Base-by-base conservation (phyloP, 1,140 invertebrate species). In the Microplitis mediator region DNA sequence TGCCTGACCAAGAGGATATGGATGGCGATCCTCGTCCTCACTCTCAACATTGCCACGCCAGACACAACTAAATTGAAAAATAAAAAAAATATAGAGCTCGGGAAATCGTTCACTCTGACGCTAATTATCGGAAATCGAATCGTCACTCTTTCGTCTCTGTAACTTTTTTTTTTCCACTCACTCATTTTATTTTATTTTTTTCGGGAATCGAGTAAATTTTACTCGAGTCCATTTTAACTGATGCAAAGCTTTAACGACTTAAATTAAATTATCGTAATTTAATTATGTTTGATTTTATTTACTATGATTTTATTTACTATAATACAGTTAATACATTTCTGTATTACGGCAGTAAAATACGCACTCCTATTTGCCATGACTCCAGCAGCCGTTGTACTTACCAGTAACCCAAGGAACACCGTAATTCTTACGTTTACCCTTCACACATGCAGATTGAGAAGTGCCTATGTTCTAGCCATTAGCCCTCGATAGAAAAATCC, bases 51-150 rank as follows among this genome's bases (percentile, higher is more conserved):
- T 52, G 32, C 52, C 56, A 62, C 23, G 39, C 16, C 45, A 45
- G 45, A 62, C 39, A 34, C 63, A 23, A 51, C 16, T 50, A 65
- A 65, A 65, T 70, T 60, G 56, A 6, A 32, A 23, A 45, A 50
- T 31, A 70, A 45, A 31, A 52, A 62, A 51, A 62, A 51, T 54
- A 56, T 54, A 70, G n/a, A 52, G 3, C 14, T 36, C 35, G 45
- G 69, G 45, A 70, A 70, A 39, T 70, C 23, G 52, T 32, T 36
- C 32, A 56, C 34, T 45, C 54, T 69, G 54, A 63, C 36, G 60
- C 56, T 70, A 64, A 65, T 56, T 45, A 71, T 71, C 32, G 69
- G 62, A 64, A 64, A 71, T 71, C 69, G 60, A 63, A 62, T 65
- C 34, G 69, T 14, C 36, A 54, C 39, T 50, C n/a, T 71, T 34